Base-by-base conservation (phyloP, 2,888 invertebrate genomes). In the Eupithecia pulchellata region DNA sequence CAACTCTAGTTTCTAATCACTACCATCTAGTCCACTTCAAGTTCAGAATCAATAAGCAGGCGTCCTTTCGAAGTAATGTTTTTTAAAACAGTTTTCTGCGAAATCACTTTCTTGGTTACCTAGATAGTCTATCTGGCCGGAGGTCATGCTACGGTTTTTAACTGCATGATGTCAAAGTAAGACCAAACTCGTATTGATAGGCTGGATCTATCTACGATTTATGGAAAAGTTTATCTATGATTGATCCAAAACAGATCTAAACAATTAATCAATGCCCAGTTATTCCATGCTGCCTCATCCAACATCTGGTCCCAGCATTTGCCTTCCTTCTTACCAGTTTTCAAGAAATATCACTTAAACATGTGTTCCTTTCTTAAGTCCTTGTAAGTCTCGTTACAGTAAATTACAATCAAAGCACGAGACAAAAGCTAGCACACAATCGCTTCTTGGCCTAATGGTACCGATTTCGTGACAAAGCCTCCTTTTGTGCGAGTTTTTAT, bases 401-500 rank as follows among this genome's bases (percentile, higher is more conserved):
- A 42, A 58, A 55, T 60, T 66, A 6, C 52, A 64, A 72, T 67
- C 58, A 67, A 55, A 72, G 34, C 62, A 65, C 17, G 47, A 63
- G 62, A 75, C 77, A 74, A 76, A 75, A 71, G 69, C 63, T 13
- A 39, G 64, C 61, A 47, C 62, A 66, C 69, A 69, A 72, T 60
- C 60, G 69, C 64, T 69, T 64, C 65, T 64, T 58, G 42, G 32
- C 42, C 70, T 58, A 66, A 73, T 66, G 57, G 68, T 69, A 42
- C 68, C 68, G 67, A 68, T 75, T 75, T 76, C 77, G 78, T 80
- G 75, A 81, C 80, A 80, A 82, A 78, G 81, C 72, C 69, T 69
- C 78, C 81, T 81, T 83, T 85, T 83, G 81, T 84, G 78, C 72
- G 68, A 72, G 68, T 78, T 81, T 79, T 82, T 81, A 82, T 81